These are phyloP conservation scores for Drosophila trapezifrons DNA, from an alignment of 1,140 invertebrate species.

Conservation along the genomic window DNA sequence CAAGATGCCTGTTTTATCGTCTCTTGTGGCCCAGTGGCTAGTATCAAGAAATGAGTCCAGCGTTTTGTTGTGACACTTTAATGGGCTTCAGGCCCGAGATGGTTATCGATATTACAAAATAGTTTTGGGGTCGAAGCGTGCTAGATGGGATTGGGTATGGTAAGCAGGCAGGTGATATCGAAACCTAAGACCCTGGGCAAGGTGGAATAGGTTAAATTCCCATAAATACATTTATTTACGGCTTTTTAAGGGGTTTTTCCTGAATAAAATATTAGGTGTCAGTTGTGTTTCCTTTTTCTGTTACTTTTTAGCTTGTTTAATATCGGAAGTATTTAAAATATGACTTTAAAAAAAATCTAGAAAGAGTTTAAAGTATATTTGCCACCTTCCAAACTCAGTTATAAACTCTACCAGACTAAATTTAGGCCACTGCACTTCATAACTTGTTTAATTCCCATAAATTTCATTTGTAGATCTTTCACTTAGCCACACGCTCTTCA, in stretches of 20 bases:
- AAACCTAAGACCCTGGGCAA: neutral
- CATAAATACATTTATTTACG: constrained; percentile 3
- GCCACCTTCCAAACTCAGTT: too few species aligned
- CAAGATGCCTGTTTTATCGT: constrained; percentile 70
- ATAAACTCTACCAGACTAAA: neutral
- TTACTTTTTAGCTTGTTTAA: too few species aligned
- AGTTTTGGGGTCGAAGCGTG: constrained; percentile 33
- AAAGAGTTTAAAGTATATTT: neutral
- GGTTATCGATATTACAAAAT: constrained; percentile 60
- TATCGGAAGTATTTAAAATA: neutral
- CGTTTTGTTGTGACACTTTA: constrained; percentile 80
- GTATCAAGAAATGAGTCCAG: constrained; percentile 76
- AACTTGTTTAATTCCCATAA: constrained; percentile 43
- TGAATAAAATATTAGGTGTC: neutral
- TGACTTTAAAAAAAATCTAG: neutral
- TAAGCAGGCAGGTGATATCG: constrained; percentile 16
- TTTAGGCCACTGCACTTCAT: constrained; percentile 4
- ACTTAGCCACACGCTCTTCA: constrained; percentile 9
- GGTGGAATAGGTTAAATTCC: constrained; percentile 7
- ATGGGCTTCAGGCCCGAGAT: constrained; percentile 33
- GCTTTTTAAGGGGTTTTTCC: neutral
- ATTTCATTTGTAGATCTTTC: constrained; percentile 47
- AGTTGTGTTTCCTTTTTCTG: neutral
- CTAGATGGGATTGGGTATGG: constrained; percentile 31
- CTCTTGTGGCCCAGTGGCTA: constrained; percentile 39